These are phyloP conservation scores for Drosophila ercepeae DNA, from an alignment of 1,140 invertebrate species.

Conservation along the genomic window DNA sequence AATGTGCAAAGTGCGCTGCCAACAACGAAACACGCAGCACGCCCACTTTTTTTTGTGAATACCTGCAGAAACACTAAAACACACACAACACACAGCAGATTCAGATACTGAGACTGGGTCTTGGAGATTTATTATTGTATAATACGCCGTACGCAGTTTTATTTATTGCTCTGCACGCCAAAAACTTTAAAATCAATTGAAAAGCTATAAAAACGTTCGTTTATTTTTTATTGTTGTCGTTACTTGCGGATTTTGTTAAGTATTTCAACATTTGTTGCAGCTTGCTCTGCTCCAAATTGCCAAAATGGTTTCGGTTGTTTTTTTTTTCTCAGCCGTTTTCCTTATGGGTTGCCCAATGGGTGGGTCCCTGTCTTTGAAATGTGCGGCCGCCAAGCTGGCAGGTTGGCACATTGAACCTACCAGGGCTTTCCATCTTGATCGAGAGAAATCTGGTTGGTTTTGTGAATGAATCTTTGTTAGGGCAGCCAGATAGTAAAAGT, in stretches of 20 bases:
- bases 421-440: background rate
- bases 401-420: background rate
- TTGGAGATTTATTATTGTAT: constrained; percentile 78
- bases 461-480: constrained; percentile 14
- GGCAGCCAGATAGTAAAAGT: constrained; percentile 27
- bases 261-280: constrained; percentile 76
- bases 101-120: constrained; percentile 26
- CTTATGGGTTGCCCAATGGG: constrained; percentile 59
- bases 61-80: constrained; percentile 14
- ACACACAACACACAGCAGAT: constrained; percentile 9
- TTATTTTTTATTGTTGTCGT: constrained; percentile 75
- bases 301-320: constrained; percentile 62
- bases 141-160: constrained; percentile 71
- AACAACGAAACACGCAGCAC: constrained; percentile 73
- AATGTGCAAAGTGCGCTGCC: constrained; percentile 72
- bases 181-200: constrained; percentile 75
- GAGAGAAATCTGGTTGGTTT: constrained; percentile 18
- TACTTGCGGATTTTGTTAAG: constrained; percentile 69
- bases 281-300: constrained; percentile 71
- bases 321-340: constrained; percentile 29
- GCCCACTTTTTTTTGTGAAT: constrained; percentile 65
- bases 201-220: constrained; percentile 78
- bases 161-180: constrained; percentile 73
- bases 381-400: constrained; percentile 5
- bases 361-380: constrained; percentile 53